Evolutionary conservation across 2,797 vertebrate genomes (phyloP).

Genomic region (Sebastes miniatus): DNA sequence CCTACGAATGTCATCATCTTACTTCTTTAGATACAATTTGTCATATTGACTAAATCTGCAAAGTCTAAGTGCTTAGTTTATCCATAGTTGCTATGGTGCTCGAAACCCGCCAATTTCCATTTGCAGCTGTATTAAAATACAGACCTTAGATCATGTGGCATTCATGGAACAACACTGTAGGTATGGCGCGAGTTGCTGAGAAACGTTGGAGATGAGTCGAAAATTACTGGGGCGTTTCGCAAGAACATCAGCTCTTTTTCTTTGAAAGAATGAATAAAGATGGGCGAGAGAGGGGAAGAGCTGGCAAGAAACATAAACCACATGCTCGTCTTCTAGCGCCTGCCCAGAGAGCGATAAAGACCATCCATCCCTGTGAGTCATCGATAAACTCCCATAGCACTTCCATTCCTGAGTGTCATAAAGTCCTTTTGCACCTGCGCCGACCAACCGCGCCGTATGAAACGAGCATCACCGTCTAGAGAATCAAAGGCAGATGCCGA

Average conservation of each 20-base stretch:
- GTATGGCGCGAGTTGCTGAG: not conserved
- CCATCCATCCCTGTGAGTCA: conserved; percentile 54
- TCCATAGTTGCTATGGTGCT: not conserved
- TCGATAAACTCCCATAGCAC: conserved; percentile 45
- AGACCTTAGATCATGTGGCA: not conserved
- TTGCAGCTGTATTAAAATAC: not conserved
- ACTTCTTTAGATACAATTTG: conserved; percentile 9
- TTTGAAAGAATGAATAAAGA: conserved; percentile 39
- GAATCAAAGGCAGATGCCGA: conserved; percentile 44
- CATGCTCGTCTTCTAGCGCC: conserved; percentile 52
- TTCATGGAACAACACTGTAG: not conserved
- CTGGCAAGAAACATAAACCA: conserved; percentile 68
- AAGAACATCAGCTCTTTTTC: conserved; percentile 32
- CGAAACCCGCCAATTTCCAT: not conserved
- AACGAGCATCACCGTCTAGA: not conserved
- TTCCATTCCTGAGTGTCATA: conserved; percentile 39
- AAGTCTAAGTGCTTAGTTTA: not conserved
- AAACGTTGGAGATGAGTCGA: not conserved
- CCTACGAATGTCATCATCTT: conserved; percentile 7
- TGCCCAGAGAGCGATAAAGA: conserved; percentile 60
- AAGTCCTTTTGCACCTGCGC: conserved; percentile 64
- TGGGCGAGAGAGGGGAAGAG: conserved; percentile 11
- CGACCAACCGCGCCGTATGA: conserved; percentile 6
- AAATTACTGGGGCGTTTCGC: conserved; percentile 27
- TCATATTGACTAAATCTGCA: not conserved